Conservation (phyloP, 2,888 invertebrate genomes). For the Nemotelus pantherinus region DNA sequence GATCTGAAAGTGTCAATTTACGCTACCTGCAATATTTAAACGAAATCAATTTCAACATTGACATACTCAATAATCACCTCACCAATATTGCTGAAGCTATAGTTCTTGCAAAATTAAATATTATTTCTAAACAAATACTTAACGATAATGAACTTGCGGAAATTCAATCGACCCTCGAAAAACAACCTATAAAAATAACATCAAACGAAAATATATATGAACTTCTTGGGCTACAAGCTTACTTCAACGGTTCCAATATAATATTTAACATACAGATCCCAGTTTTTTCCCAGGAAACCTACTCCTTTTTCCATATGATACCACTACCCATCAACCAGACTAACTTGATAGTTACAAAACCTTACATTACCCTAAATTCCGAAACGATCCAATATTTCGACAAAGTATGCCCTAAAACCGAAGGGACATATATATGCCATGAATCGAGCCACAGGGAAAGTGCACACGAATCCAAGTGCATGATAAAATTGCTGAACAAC, state of each 20-base stretch:
- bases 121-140: slow-evolving; percentile 45
- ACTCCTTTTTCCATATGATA: slow-evolving; percentile 34
- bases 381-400: too few species aligned
- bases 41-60: slow-evolving; percentile 35
- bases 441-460: too few species aligned
- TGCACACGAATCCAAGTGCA: too few species aligned
- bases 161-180: slow-evolving; percentile 1
- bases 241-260: slow-evolving; percentile 14
- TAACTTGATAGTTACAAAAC: too few species aligned
- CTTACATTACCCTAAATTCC: too few species aligned
- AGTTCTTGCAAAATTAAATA: slow-evolving; percentile 39
- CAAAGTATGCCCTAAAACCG: background rate
- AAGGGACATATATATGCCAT: too few species aligned
- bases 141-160: slow-evolving; percentile 31
- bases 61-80: slow-evolving; percentile 31
- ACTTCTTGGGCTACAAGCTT: slow-evolving; percentile 20
- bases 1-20: background rate
- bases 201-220: slow-evolving; percentile 40
- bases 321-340: background rate
- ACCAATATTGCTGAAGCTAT: slow-evolving; percentile 37
- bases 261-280: slow-evolving; percentile 41
- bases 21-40: slow-evolving; percentile 29
- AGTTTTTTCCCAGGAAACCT: background rate
- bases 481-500: slow-evolving; percentile 8
- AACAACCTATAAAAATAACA: slow-evolving; percentile 16